Evolutionary conservation across 2,113 vertebrate genomes (phyloP).

Genomic region (Tringa solitaria): DNA sequence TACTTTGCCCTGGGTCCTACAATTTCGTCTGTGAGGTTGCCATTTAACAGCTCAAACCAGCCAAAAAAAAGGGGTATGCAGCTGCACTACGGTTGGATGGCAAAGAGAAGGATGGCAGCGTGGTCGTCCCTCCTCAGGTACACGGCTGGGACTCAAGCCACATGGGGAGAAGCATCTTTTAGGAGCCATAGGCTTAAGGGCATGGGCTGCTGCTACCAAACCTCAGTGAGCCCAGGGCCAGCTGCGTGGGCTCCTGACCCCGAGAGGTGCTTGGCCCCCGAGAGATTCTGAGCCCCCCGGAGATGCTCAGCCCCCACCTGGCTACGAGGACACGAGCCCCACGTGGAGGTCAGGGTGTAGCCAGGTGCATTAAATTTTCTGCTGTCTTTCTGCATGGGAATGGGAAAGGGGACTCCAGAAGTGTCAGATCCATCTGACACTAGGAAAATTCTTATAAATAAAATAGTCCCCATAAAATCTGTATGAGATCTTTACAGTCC

Average conservation of each 20-base stretch:
- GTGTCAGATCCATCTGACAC: conserved; percentile 70
- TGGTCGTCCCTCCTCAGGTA: background rate
- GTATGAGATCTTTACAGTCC: conserved; percentile 66
- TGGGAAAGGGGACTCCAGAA: conserved; percentile 20
- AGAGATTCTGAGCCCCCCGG: background rate
- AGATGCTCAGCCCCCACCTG: background rate
- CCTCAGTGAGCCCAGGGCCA: background rate
- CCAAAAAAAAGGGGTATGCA: background rate
- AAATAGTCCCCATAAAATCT: conserved; percentile 76
- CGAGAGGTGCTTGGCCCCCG: background rate
- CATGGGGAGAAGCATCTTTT: background rate
- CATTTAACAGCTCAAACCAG: background rate
- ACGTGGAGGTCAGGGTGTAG: fast-evolving
- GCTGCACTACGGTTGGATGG: background rate
- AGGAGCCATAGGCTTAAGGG: background rate
- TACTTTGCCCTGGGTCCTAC: background rate
- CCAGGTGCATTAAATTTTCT: background rate
- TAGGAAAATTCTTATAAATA: conserved; percentile 79
- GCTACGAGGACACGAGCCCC: background rate
- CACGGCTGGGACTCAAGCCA: fast-evolving
- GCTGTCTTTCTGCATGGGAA: background rate
- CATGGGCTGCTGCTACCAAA: background rate
- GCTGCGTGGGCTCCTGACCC: fast-evolving
- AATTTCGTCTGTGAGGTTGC: background rate
- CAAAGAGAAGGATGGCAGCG: background rate